Evolutionary conservation across 2,797 vertebrate genomes (phyloP).

Genomic region (Poeciliopsis gracilis): DNA sequence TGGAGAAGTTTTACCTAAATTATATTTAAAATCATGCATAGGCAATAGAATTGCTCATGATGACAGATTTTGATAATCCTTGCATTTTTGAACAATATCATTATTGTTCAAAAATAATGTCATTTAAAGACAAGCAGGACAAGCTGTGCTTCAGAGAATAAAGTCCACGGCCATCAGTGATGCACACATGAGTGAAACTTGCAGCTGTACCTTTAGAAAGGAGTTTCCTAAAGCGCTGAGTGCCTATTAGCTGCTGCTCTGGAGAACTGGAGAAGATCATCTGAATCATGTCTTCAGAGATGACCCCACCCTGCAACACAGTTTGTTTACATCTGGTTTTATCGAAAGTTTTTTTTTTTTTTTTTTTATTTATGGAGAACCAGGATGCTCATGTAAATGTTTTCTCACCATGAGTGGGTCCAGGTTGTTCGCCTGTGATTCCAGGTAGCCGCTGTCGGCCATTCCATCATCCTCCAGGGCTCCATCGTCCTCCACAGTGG

Average conservation of each 20-base stretch:
- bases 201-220: slow-evolving; percentile 92
- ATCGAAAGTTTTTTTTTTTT: background rate
- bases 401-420: slow-evolving; percentile 89
- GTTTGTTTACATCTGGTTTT: background rate
- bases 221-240: slow-evolving; percentile 96
- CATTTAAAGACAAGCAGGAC: background rate
- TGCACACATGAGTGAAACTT: background rate
- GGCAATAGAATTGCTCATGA: background rate
- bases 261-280: slow-evolving; percentile 97
- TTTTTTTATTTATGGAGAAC: background rate
- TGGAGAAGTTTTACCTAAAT: background rate
- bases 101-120: background rate
- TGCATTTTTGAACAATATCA: background rate
- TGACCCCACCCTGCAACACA: slow-evolving; percentile 85
- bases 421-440: slow-evolving; percentile 96
- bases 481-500: slow-evolving; percentile 89
- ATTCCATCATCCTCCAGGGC: slow-evolving; percentile 93
- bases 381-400: background rate
- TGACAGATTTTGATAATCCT: background rate
- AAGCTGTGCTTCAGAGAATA: background rate
- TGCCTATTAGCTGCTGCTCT: slow-evolving; percentile 96
- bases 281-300: slow-evolving; percentile 96
- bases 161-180: background rate
- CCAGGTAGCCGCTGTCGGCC: slow-evolving; percentile 95
- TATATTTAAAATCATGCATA: background rate